Evolutionary conservation across 2,113 vertebrate genomes (phyloP), one percentile per base, ranked within the genome.

Genomic region (Elephas maximus): DNA sequence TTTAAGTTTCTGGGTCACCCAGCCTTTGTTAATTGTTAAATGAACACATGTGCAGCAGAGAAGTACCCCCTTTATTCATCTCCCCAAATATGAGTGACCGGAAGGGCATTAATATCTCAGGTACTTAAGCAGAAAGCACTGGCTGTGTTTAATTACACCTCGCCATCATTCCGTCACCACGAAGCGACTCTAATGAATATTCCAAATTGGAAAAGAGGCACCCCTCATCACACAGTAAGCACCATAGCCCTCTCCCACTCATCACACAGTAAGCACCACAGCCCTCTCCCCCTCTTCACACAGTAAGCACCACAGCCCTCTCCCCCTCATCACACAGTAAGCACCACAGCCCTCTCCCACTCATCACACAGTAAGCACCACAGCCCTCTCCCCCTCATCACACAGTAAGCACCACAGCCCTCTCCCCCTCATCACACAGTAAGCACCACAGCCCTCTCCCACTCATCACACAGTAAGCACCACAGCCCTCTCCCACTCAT

Each of bases 1-100:
- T 93, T 96, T 95, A 81, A 86, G 77, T 96, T 98, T 96, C 96
- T 96, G 93, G 94, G 95, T 95, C 89, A 95, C 76, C 41, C 60
- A 77, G 92, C 17, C 94, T 97, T 96, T 97, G 95, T 81, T 69
- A 96, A 92, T 81, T 93, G 90, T 33, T 92, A 94, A 91, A 80
- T 73, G 37, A 93, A 84, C 33, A 62, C 85, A 96, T 82, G 65
- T 9, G 60, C 83, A 80, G 37, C 30, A 93, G 4, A 73, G 53
- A n/a, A 78, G 53, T 9, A 76, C 80, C 44, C 71, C 51, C 67
- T 41, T 86, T 86, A 69, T 44, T 77, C 41, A 53, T 62, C 4
- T 14, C 92, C 91, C 51, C 33, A 95, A 93, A 92, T 85, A 74
- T 15, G 45, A 96, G 79, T 53, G 18, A 83, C 73, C 60, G 37